Conservation (phyloP, 2,888 invertebrate species). For the Sarcophaga carnaria region DNA sequence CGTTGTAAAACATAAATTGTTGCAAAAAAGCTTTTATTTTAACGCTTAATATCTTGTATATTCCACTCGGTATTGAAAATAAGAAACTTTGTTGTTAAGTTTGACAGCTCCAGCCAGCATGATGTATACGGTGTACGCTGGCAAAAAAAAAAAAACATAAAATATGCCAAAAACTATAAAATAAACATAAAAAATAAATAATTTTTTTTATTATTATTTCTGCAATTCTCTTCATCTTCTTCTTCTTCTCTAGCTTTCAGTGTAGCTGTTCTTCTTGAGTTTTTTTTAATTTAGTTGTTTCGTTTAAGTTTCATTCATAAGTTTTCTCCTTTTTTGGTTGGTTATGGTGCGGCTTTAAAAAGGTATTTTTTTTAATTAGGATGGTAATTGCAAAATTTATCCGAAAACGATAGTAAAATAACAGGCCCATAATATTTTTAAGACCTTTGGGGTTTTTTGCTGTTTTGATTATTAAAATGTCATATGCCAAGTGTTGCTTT, state of each 20-base stretch:
- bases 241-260: no score
- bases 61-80: conserved; percentile 19
- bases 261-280: no score
- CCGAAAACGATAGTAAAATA: no score
- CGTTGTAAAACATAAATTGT: conserved; percentile 65
- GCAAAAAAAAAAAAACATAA: conserved; percentile 2
- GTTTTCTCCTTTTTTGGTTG: no score
- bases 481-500: no score
- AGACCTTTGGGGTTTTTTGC: no score
- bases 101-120: conserved; percentile 59
- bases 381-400: no score
- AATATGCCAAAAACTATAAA: conserved; percentile 17
- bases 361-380: no score
- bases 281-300: conserved; percentile 63
- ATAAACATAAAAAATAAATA: neutral
- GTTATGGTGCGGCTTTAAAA: no score
- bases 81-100: conserved; percentile 67
- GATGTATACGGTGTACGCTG: conserved; percentile 54
- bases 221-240: no score
- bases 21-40: conserved; percentile 67
- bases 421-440: no score
- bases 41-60: conserved; percentile 39
- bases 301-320: conserved; percentile 18
- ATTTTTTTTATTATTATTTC: neutral
- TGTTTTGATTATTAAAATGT: no score